These are phyloP conservation scores for Ormyrus labotus DNA, from an alignment of 2,888 invertebrate species.

Conservation along the genomic window DNA sequence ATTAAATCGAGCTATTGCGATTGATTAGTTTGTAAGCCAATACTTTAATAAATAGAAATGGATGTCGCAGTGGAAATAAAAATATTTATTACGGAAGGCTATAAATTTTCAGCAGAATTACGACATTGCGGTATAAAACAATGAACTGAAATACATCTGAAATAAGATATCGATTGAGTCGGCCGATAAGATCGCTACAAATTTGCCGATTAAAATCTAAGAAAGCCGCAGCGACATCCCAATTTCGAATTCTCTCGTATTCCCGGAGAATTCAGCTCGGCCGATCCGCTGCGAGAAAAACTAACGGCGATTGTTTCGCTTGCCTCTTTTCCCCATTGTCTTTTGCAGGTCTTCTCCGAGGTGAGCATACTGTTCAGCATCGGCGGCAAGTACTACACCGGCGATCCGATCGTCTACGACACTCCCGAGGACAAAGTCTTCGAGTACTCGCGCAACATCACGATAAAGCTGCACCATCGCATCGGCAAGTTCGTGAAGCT, in stretches of 20 bases:
- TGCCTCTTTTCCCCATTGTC: slow-evolving; percentile 24
- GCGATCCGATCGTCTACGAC: slow-evolving; percentile 85
- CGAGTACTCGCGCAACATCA: slow-evolving; percentile 88
- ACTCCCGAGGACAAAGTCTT: slow-evolving; percentile 87
- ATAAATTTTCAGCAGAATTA: no score
- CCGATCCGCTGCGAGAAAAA: slow-evolving; percentile 1
- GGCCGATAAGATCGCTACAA: slow-evolving; percentile 20
- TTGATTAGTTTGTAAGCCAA: no score
- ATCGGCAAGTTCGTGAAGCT: slow-evolving; percentile 89
- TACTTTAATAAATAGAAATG: no score
- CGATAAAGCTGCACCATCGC: slow-evolving; percentile 87
- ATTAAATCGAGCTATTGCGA: no score
- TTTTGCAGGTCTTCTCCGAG: slow-evolving; percentile 85
- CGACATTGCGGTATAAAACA: not conserved
- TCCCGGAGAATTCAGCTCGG: slow-evolving; percentile 3
- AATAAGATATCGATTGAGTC: slow-evolving; percentile 1
- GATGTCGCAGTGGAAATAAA: no score
- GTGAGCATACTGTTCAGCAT: slow-evolving; percentile 88
- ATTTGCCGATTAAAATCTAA: slow-evolving; percentile 29
- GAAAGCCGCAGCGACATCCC: not conserved
- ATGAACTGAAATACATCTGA: not conserved
- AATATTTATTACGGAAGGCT: no score
- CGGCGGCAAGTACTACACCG: slow-evolving; percentile 86
- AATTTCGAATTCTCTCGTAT: slow-evolving; percentile 6
- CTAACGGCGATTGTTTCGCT: slow-evolving; percentile 29